phyloP scores from a whole-genome alignment of 2,888 invertebrate genomes.

The Leptopilina syphax region DNA sequence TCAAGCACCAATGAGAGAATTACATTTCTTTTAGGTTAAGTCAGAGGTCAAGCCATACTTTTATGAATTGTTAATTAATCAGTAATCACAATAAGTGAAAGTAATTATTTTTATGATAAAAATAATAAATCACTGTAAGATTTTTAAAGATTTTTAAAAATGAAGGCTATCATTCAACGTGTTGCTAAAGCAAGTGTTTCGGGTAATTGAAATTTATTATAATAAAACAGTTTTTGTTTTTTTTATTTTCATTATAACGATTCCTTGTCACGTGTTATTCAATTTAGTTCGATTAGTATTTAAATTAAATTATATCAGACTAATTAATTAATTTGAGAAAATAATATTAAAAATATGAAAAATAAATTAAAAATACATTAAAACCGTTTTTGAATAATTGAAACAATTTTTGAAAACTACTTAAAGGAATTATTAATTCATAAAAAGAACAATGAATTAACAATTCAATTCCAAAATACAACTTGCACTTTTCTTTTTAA shows the following conservation, averaged over 20 bases:
- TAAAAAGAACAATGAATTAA: no score
- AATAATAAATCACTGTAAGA: background rate
- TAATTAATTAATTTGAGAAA: background rate
- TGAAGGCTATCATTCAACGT: conserved; percentile 53
- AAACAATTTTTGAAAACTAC: no score
- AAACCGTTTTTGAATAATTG: no score
- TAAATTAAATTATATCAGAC: background rate
- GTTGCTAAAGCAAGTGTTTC: conserved; percentile 52
- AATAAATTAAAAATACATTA: no score
- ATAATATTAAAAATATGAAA: no score
- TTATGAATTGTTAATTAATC: conserved; percentile 14
- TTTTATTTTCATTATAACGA: background rate
- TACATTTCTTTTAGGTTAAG: background rate
- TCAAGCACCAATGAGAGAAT: background rate
- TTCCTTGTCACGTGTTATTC: conserved; percentile 11
- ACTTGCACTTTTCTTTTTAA: no score
- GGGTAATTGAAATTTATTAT: conserved; percentile 44
- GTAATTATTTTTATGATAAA: conserved; percentile 1
- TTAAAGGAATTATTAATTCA: no score
- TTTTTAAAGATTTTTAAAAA: conserved; percentile 36
- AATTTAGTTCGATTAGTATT: background rate
- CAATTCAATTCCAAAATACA: no score
- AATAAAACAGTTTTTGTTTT: background rate
- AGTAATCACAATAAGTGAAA: background rate
- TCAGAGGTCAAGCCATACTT: conserved; percentile 27